A percentile compares a stretch with the other conserved stretches of the same genome.
Evolutionary conservation across 2,797 vertebrate species (phyloP).

Genomic region (Pseudochirops cupreus): DNA sequence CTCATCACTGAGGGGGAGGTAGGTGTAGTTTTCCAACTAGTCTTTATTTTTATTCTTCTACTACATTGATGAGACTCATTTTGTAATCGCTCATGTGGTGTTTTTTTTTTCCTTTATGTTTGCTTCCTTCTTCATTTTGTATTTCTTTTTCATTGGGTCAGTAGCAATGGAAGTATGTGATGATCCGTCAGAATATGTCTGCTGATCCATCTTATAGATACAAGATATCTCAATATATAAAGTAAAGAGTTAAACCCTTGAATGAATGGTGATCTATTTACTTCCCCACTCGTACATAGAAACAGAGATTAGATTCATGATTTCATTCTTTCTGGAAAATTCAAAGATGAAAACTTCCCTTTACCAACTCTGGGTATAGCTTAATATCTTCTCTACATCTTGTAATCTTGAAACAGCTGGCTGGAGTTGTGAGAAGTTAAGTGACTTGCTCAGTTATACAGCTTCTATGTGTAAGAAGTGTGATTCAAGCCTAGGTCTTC

Average conservation of each 20-base stretch:
- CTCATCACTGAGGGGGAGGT: background rate
- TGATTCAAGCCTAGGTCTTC: background rate
- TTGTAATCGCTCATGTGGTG: background rate
- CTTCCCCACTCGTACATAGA: background rate
- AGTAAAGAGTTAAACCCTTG: background rate
- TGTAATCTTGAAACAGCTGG: background rate
- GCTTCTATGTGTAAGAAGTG: background rate
- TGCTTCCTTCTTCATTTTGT: background rate
- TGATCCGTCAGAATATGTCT: fast-evolving
- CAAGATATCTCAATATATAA: background rate
- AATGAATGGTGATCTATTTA: background rate
- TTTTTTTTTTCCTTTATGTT: background rate
- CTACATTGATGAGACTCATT: background rate
- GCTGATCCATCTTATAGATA: background rate
- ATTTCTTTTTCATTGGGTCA: background rate
- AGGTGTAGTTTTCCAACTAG: background rate
- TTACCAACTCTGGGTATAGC: background rate
- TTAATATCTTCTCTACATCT: background rate
- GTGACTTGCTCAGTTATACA: background rate
- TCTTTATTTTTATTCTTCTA: background rate
- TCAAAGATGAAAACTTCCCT: background rate
- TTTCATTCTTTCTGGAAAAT: background rate
- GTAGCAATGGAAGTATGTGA: background rate
- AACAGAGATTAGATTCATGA: background rate
- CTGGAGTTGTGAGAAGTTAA: background rate